Percentiles rank a stretch among this genome's conserved stretches.
Conservation (phyloP, 2,888 invertebrate species). For the Phytoseiulus persimilis region DNA sequence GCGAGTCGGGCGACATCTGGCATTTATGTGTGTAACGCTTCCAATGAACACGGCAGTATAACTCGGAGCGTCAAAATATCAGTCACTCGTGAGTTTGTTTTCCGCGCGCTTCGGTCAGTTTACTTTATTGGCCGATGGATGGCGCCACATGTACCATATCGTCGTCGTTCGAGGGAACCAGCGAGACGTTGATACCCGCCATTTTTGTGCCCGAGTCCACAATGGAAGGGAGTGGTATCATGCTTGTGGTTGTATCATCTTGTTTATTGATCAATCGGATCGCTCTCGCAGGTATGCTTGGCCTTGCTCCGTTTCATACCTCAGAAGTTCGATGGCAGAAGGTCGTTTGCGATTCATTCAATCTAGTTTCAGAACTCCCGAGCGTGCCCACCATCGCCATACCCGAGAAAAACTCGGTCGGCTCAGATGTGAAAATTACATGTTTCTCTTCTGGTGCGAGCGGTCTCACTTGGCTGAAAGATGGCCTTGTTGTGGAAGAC, state of each 20-base stretch:
- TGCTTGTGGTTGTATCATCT: not conserved
- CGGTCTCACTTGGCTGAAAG: not conserved
- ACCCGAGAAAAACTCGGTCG: conserved; percentile 23
- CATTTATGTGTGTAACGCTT: not conserved
- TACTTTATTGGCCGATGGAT: conserved; percentile 19
- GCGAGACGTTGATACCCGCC: not conserved
- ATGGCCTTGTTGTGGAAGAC: not conserved
- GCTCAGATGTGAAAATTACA: conserved; percentile 21
- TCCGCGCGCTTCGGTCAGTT: not conserved
- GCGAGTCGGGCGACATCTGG: not conserved
- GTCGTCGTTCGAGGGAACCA: not conserved
- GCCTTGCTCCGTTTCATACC: not conserved
- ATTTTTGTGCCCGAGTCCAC: not conserved
- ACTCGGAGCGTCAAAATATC: not conserved
- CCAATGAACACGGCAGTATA: not conserved
- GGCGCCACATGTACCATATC: conserved; percentile 27
- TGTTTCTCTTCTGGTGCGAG: conserved; percentile 20
- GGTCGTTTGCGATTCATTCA: not conserved
- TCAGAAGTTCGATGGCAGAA: not conserved
- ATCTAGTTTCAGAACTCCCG: conserved; percentile 5
- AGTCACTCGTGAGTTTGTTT: not conserved
- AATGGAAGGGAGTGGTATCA: not conserved
- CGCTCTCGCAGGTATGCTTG: not conserved
- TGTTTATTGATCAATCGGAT: not conserved
- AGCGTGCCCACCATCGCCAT: conserved; percentile 22